Base-by-base conservation (phyloP, 2,113 vertebrate genomes). In the Elachura formosa region DNA sequence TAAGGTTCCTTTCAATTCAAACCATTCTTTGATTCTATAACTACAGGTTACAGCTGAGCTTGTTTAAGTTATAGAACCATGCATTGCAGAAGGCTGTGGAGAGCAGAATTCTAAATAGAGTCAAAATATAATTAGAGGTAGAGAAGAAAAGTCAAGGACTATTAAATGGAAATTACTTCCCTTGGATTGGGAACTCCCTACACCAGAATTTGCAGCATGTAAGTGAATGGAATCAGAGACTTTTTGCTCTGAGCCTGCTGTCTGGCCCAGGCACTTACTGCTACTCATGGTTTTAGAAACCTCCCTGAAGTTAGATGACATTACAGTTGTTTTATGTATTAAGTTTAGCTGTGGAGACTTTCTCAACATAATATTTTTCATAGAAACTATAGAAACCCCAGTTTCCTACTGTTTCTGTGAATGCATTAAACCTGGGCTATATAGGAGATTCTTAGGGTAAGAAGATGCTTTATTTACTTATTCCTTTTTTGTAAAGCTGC, bases 311-410 rank as follows among this genome's bases (percentile, higher is more conserved):
- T 1, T 18, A 61, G 6, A 13, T 0, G 1, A 46, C 11, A 11
- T 28, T 68, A 58, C 2, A 87, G 10, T 7, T 41, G 34, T 13
- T 69, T 74, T 87, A 45, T 28, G 49, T 24, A 45, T n/a, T 28
- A 43, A 43, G 12, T 43, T 68, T 56, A 52, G 6, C 26, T 64
- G 21, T 12, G 28, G 49, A 80, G 17, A 33, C 8, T 31, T 78
- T 68, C 5, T 76, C 2, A 1, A 18, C 10, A 5, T 28, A 25
- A 8, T 0, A 13, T 59, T 58, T n/a, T 83, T 22, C 10, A 21
- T 10, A 5, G 33, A 75, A 92, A 75, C 12, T 7, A 23, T 34
- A 79, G 17, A 46, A 88, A 72, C 36, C 3, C 5, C 24, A 36
- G 4, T 61, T 48, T 76, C 36, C 11, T 51, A 5, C 9, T 73